Percentiles rank a stretch among this genome's conserved stretches.
phyloP scores from a whole-genome alignment of 2,888 invertebrate species.

The Cantharis rustica region DNA sequence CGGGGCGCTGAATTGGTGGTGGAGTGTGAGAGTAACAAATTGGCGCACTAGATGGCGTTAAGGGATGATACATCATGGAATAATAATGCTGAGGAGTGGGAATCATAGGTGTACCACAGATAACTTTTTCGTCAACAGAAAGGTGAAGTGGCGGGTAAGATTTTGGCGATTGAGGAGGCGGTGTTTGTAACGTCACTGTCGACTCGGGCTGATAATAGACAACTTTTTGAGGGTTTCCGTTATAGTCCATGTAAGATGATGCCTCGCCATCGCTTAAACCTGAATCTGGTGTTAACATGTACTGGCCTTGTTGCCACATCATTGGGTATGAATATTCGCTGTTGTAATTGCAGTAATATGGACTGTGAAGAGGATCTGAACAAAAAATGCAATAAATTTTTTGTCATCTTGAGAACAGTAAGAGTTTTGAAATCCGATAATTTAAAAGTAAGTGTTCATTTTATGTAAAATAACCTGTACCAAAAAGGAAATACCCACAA shows the following conservation, averaged over 20 bases:
- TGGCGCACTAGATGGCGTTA: conserved; percentile 31
- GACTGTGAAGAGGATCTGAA: not conserved
- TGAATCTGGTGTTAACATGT: not conserved
- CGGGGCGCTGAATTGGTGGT: conserved; percentile 12
- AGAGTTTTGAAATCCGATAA: not conserved
- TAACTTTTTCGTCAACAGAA: conserved; percentile 16
- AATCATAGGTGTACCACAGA: conserved; percentile 26
- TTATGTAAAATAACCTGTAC: no score
- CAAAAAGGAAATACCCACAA: no score
- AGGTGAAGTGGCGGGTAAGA: not conserved
- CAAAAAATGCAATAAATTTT: not conserved
- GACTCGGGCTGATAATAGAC: conserved; percentile 18
- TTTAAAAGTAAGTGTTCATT: no score
- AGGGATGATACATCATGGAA: conserved; percentile 30
- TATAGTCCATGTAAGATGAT: conserved; percentile 6
- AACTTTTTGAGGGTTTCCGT: conserved; percentile 17
- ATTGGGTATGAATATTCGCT: not conserved
- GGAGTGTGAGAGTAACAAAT: conserved; percentile 27
- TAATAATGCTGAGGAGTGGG: conserved; percentile 34
- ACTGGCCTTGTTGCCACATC: not conserved
- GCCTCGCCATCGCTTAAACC: not conserved
- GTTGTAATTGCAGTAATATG: not conserved
- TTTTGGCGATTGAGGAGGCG: conserved; percentile 6
- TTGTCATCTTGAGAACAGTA: not conserved
- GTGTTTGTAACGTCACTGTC: not conserved